phyloP scores from a whole-genome alignment of 2,797 vertebrate genomes.

The Loris lydekkerianus region DNA sequence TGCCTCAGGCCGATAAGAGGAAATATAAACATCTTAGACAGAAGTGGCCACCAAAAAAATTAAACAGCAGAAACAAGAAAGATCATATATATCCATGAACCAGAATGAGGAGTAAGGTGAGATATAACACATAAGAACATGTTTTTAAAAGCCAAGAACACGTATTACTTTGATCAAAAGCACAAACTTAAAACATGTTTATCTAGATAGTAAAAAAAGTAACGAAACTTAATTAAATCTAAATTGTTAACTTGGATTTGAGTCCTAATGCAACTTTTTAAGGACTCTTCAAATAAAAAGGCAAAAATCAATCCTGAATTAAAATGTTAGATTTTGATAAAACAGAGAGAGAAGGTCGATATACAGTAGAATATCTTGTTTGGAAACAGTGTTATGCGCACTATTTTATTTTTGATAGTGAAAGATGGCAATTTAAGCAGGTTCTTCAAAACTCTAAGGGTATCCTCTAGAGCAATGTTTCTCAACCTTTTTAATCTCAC shows the following conservation, averaged over 20 bases:
- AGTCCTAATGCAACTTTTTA: conserved; percentile 1
- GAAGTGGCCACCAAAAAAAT: neutral
- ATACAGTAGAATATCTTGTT: neutral
- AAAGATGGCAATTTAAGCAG: neutral
- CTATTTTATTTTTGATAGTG: neutral
- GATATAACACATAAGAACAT: neutral
- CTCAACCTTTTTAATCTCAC: too few species aligned
- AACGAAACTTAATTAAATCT: neutral
- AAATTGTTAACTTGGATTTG: neutral
- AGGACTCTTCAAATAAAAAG: conserved; percentile 43
- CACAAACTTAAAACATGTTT: conserved; percentile 24
- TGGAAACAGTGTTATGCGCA: neutral
- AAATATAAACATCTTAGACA: neutral
- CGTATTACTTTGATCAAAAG: conserved; percentile 17
- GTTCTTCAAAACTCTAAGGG: neutral
- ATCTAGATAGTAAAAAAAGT: neutral
- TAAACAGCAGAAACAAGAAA: neutral
- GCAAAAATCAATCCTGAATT: conserved; percentile 27
- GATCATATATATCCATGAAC: neutral
- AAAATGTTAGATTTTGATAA: conserved; percentile 2
- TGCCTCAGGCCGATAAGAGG: neutral
- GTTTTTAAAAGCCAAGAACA: neutral
- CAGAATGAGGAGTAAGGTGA: neutral
- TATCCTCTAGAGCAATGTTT: neutral
- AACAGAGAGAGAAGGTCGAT: neutral